Percentiles rank a stretch among this genome's conserved stretches.
Evolutionary conservation across 1,140 invertebrate genomes (phyloP).

Genomic region (Drosophila prosaltans): DNA sequence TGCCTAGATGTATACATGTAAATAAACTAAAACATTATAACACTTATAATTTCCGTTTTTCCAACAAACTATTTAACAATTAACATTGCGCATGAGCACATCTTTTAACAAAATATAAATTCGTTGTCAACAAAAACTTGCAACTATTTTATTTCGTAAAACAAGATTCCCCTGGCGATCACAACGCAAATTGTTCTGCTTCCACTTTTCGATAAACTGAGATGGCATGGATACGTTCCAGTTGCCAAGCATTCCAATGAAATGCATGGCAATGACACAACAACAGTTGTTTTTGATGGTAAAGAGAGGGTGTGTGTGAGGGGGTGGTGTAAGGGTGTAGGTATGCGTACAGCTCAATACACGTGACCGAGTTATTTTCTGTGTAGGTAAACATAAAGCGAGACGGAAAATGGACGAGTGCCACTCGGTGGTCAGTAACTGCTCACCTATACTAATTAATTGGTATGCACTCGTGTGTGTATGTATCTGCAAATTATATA

Average conservation of each 20-base stretch:
- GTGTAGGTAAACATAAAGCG: not conserved
- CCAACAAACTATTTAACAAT: constrained; percentile 3
- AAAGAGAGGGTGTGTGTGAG: not conserved
- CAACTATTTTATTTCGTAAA: constrained; percentile 1
- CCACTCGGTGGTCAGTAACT: not conserved
- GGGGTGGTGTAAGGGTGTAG: constrained; percentile 10
- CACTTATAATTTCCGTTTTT: constrained; percentile 20
- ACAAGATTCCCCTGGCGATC: constrained; percentile 45
- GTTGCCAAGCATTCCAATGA: constrained; percentile 52
- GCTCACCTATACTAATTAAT: not conserved
- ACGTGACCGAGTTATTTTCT: constrained; percentile 44
- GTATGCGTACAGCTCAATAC: constrained; percentile 17
- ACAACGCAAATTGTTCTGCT: constrained; percentile 45
- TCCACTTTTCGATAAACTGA: constrained; percentile 26
- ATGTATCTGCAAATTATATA: not conserved
- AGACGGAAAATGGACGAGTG: constrained; percentile 4
- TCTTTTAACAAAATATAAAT: constrained; percentile 4
- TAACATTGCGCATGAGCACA: not conserved
- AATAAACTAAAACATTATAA: constrained; percentile 49
- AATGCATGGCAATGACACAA: constrained; percentile 55
- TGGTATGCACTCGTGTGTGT: not conserved
- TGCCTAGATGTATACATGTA: constrained; percentile 16
- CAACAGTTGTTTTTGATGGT: constrained; percentile 39
- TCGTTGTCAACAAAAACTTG: not conserved
- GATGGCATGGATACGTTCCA: constrained; percentile 24